Evolutionary conservation across 2,797 vertebrate genomes (phyloP).

Genomic region (Poecilia velifera): DNA sequence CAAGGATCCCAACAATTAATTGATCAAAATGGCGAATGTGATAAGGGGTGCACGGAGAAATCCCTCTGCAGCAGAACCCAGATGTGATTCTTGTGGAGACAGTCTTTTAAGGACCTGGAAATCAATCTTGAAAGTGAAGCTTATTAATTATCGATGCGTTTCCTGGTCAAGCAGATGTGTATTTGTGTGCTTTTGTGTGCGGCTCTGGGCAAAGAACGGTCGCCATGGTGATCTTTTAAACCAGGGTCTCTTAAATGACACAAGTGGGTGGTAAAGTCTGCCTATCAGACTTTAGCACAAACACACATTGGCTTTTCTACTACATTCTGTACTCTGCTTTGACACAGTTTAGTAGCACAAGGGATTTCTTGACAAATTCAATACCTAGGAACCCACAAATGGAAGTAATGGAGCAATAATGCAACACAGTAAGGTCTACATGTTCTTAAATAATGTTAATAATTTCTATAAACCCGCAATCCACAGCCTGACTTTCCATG

Average conservation of each 20-base stretch:
- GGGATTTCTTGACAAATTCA: neutral
- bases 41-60: slow-evolving; percentile 16
- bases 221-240: slow-evolving; percentile 61
- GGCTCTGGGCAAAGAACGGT: slow-evolving; percentile 51
- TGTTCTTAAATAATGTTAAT: neutral
- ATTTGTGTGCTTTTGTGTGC: slow-evolving; percentile 21
- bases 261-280: slow-evolving; percentile 44
- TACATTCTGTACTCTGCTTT: neutral
- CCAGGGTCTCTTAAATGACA: slow-evolving; percentile 48
- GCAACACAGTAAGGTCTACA: neutral
- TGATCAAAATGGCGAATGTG: slow-evolving; percentile 20
- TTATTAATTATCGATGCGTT: slow-evolving; percentile 56
- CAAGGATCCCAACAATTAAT: neutral
- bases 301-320: neutral
- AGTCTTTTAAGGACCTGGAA: slow-evolving; percentile 44
- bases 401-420: neutral
- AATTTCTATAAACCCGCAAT: neutral
- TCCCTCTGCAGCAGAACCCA: slow-evolving; percentile 24
- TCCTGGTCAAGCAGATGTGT: slow-evolving; percentile 33
- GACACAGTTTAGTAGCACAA: neutral
- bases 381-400: neutral
- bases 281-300: neutral
- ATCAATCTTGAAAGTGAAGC: slow-evolving; percentile 42
- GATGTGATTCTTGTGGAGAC: slow-evolving; percentile 39
- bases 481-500: neutral